Conservation (phyloP, 2,888 invertebrate species). For the Ormyrus rosae region DNA sequence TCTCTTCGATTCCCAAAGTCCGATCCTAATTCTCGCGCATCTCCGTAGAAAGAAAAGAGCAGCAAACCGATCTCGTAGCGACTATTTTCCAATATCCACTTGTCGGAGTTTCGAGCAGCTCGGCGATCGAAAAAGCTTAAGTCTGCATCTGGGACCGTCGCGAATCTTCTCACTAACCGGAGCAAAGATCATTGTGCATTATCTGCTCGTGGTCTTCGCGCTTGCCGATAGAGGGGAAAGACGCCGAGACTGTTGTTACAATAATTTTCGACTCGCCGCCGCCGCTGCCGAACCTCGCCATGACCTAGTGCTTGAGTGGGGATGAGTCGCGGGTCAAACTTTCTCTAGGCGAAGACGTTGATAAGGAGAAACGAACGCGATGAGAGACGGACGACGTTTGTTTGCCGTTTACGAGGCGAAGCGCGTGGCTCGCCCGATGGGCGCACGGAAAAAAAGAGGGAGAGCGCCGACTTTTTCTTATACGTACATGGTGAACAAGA, state of each 20-base stretch:
- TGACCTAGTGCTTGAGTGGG: slow-evolving; percentile 45
- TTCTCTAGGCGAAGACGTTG: neutral
- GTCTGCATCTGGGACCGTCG: neutral
- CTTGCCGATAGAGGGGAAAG: slow-evolving; percentile 22
- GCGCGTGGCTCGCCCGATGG: no score
- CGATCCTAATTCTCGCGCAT: neutral
- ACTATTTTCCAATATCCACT: slow-evolving; percentile 14
- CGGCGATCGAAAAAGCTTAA: no score
- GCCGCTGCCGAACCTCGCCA: neutral
- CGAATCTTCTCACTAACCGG: slow-evolving; percentile 2
- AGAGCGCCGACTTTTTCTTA: no score
- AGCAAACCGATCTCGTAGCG: neutral
- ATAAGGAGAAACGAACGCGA: no score
- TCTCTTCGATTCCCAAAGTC: slow-evolving; percentile 9
- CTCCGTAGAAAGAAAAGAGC: no score
- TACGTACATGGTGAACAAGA: no score
- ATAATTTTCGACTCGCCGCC: slow-evolving; percentile 15
- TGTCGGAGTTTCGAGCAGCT: neutral
- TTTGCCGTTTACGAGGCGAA: no score
- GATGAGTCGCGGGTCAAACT: slow-evolving; percentile 48
- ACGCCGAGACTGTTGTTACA: slow-evolving; percentile 13
- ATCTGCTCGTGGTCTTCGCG: slow-evolving; percentile 1
- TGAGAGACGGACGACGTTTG: no score
- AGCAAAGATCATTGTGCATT: slow-evolving; percentile 51
- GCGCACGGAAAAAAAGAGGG: no score